Conservation (phyloP, 2,113 vertebrate genomes). For the Chunga burmeisteri region DNA sequence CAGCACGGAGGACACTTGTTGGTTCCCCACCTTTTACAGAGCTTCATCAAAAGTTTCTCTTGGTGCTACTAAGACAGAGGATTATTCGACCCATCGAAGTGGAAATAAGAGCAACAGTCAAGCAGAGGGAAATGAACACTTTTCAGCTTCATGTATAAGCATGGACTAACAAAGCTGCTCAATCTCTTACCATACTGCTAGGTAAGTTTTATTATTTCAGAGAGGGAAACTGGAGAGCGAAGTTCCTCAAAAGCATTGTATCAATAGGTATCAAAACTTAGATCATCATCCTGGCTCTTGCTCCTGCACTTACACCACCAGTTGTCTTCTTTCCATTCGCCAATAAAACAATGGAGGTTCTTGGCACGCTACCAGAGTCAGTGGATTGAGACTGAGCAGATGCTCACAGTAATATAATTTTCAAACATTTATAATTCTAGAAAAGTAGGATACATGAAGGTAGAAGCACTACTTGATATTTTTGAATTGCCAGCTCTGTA, state of each 20-base stretch:
- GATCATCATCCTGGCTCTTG: background rate
- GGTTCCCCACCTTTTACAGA: background rate
- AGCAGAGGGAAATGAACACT: background rate
- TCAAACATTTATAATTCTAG: background rate
- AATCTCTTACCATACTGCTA: background rate
- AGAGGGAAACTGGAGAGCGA: background rate
- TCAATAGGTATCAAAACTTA: background rate
- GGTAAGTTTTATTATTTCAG: background rate
- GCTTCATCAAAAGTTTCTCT: background rate
- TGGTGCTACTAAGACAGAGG: background rate
- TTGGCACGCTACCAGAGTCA: background rate
- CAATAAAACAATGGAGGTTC: background rate
- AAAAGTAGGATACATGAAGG: constrained; percentile 20
- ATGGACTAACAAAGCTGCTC: background rate
- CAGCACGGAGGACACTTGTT: background rate
- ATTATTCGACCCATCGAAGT: background rate
- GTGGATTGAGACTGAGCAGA: background rate
- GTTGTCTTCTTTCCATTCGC: background rate
- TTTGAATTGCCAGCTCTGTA: constrained; percentile 38
- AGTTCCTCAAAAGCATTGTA: background rate
- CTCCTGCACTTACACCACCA: background rate
- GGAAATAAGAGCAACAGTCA: background rate
- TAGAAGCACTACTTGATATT: constrained; percentile 38
- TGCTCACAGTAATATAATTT: constrained; percentile 13
- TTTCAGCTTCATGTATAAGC: background rate